Conservation (phyloP, 2,113 vertebrate species). For the Pteruthius melanotis region DNA sequence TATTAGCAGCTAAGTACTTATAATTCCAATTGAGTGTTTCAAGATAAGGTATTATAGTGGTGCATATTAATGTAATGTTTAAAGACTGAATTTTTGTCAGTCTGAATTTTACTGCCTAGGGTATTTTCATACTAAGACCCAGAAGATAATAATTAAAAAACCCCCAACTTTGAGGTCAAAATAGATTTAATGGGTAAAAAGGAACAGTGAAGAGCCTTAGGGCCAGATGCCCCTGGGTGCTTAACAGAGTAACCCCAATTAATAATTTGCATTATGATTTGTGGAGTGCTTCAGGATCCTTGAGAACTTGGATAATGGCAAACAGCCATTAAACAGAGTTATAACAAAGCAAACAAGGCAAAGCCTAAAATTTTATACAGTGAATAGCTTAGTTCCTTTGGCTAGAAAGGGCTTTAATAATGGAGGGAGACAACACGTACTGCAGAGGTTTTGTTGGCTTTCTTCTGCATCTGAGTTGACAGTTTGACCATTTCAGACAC, state of each 20-base stretch:
- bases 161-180: background rate
- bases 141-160: background rate
- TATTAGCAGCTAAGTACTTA: background rate
- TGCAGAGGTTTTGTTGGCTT: background rate
- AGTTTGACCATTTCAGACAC: background rate
- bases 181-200: background rate
- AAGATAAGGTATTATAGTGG: background rate
- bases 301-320: background rate
- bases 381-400: background rate
- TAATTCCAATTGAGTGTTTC: background rate
- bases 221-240: background rate
- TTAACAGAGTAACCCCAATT: background rate
- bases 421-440: background rate
- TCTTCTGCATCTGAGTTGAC: background rate
- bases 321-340: background rate
- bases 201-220: background rate
- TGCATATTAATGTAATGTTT: background rate
- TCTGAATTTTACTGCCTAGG: background rate
- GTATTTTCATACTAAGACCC: background rate
- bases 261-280: background rate
- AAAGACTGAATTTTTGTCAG: background rate
- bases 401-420: background rate
- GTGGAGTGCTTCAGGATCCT: background rate
- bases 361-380: background rate
- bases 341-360: background rate